Conservation (phyloP, 2,888 invertebrate genomes). For the Chymomyza fuscimana region DNA sequence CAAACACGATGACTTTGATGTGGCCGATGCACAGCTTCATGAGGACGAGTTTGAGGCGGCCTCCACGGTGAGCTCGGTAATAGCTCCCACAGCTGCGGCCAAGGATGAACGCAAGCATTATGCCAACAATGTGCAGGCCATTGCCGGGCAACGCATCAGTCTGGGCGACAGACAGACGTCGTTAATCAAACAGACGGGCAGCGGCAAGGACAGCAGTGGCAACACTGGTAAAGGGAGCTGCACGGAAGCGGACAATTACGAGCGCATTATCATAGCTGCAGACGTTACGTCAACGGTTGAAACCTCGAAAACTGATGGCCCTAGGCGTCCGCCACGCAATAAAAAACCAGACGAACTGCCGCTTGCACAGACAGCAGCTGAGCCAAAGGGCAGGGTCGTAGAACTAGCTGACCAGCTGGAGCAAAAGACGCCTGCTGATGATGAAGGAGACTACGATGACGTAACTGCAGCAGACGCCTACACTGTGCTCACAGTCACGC, state of each 20-base stretch:
- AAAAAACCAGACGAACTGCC: conserved; percentile 58
- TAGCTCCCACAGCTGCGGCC: background rate
- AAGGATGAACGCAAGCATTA: conserved; percentile 72
- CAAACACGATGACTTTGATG: conserved; percentile 81
- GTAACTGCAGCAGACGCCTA: conserved; percentile 35
- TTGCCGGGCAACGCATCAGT: conserved; percentile 86
- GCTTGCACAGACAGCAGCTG: conserved; percentile 7
- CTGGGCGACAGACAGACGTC: conserved; percentile 81
- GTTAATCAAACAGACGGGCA: conserved; percentile 65
- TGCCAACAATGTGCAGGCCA: conserved; percentile 83
- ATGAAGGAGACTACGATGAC: conserved; percentile 2
- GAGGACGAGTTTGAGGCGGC: conserved; percentile 64
- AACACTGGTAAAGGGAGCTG: background rate
- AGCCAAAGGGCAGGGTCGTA: background rate
- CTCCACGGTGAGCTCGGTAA: conserved; percentile 9
- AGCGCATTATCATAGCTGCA: conserved; percentile 74
- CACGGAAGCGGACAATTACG: conserved; percentile 76
- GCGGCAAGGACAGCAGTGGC: conserved; percentile 74
- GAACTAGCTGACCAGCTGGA: conserved; percentile 20
- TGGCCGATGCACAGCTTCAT: conserved; percentile 75
- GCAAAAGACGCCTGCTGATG: conserved; percentile 2
- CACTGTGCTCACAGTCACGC: conserved; percentile 65
- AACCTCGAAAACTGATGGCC: conserved; percentile 50
- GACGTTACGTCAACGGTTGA: conserved; percentile 24
- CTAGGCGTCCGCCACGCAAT: conserved; percentile 74